Base-by-base conservation (phyloP, 2,113 vertebrate genomes). In the Pitta sordida region DNA sequence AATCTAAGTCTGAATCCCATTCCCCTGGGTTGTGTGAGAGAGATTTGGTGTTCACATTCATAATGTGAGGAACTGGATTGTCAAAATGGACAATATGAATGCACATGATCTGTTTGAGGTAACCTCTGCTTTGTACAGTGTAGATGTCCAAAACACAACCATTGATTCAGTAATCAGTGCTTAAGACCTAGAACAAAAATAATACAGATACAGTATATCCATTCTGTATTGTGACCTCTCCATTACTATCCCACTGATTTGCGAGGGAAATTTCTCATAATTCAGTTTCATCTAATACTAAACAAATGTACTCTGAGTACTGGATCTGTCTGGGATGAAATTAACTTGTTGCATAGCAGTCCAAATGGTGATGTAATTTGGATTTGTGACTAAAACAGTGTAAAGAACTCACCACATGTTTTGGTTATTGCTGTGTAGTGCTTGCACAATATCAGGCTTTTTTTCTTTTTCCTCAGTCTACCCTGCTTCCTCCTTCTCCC, bases 401-500 rank as follows among this genome's bases (percentile, higher is more conserved):
- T 15, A 15, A 4, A 83, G 34, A 48, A 53, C 3, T 37, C 24
- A 62, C 4, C 4, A 20, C n/a, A 4, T 55, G 8, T 30, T 63
- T 82, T 75, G 36, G 3, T 4, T 71, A 2, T 46, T n/a, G 32
- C 21, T 64, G 32, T 29, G 51, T 5, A 74, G 7, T 30, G 4
- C 15, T 76, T 94, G 34, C 4, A 74, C 4, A 78, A 4, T 3
- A 24, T 24, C n/a, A 49, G 83, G 12, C 4, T 0, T 26, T 32
- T 51, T 84, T 43, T 41, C 41, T 63, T 24, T 37, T 60, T 49
- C 9, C 5, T 84, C 37, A 13, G 11, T 52, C 29, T 65, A 23
- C 7, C 23, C 9, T 36, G 5, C 6, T 5, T 87, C 5, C 6
- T 0, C 0, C 6, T 82, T 41, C 10, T 15, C 4, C 5, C 4